A percentile compares a stretch with the other conserved stretches of the same genome.
Conservation (phyloP, 1,140 invertebrate genomes). For the Globodera rostochiensis region DNA sequence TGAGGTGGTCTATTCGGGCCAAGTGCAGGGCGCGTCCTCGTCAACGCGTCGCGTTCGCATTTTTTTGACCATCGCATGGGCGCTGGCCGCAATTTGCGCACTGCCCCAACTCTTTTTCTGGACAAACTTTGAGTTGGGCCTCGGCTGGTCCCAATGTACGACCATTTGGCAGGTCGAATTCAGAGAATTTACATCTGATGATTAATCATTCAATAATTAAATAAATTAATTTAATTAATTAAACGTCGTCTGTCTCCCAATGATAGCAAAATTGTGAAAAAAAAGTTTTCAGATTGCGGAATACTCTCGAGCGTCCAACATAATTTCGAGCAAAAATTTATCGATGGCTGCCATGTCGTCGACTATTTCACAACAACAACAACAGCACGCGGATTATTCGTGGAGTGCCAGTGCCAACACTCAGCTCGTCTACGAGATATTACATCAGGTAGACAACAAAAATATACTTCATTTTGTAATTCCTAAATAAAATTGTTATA, state of each 20-base stretch:
- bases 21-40: constrained; percentile 29
- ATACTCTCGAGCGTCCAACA: constrained; percentile 8
- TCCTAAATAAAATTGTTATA: no score
- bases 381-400: neutral
- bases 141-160: constrained; percentile 53
- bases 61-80: constrained; percentile 48
- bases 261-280: neutral
- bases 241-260: constrained; percentile 16
- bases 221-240: neutral
- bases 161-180: constrained; percentile 53
- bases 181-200: neutral
- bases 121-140: constrained; percentile 45
- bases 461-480: no score
- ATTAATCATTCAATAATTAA: neutral
- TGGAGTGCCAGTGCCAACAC: constrained; percentile 30
- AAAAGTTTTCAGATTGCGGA: constrained; percentile 27
- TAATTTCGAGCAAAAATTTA: neutral
- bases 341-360: neutral
- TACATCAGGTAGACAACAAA: constrained; percentile 23
- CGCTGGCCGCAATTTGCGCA: constrained; percentile 52
- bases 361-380: neutral
- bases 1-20: constrained; percentile 24
- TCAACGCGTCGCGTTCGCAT: constrained; percentile 50
- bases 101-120: constrained; percentile 57
- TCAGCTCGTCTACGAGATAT: constrained; percentile 51